phyloP scores from a whole-genome alignment of 2,888 invertebrate species.

The Drosophila recens region DNA sequence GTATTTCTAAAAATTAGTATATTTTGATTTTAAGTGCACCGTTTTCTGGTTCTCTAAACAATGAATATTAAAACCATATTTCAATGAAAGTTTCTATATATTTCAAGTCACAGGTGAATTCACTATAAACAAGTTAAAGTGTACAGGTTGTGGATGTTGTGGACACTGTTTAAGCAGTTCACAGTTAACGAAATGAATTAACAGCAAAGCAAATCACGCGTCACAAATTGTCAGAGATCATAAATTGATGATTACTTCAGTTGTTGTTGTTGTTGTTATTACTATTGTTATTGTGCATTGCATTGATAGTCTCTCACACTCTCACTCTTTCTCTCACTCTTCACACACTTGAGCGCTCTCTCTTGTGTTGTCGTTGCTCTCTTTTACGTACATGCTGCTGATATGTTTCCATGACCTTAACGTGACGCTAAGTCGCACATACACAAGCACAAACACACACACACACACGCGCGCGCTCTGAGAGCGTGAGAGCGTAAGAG shows the following conservation, averaged over 20 bases:
- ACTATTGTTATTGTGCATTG: conserved; percentile 24
- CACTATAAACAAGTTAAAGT: neutral
- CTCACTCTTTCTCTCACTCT: conserved; percentile 21
- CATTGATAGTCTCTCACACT: conserved; percentile 16
- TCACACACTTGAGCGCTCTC: conserved; percentile 7
- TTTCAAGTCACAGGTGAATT: neutral
- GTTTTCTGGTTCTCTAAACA: neutral
- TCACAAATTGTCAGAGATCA: conserved; percentile 51
- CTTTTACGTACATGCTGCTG: conserved; percentile 61
- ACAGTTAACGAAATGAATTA: conserved; percentile 43
- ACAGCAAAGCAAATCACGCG: conserved; percentile 58
- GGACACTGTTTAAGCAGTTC: neutral
- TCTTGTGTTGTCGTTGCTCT: conserved; percentile 18
- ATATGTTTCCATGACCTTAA: conserved; percentile 79
- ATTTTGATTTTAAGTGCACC: neutral
- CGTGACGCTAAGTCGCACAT: conserved; percentile 41
- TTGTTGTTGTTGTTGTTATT: conserved; percentile 8
- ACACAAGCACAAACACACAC: conserved; percentile 13
- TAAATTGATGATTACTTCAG: conserved; percentile 37
- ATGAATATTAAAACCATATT: neutral
- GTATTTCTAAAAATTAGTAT: neutral
- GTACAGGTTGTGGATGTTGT: neutral
- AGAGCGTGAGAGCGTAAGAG: conserved; percentile 5
- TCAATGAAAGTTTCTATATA: neutral
- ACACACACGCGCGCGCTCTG: conserved; percentile 12